Conservation (phyloP, 2,113 vertebrate species). For the Colossoma macropomum region DNA sequence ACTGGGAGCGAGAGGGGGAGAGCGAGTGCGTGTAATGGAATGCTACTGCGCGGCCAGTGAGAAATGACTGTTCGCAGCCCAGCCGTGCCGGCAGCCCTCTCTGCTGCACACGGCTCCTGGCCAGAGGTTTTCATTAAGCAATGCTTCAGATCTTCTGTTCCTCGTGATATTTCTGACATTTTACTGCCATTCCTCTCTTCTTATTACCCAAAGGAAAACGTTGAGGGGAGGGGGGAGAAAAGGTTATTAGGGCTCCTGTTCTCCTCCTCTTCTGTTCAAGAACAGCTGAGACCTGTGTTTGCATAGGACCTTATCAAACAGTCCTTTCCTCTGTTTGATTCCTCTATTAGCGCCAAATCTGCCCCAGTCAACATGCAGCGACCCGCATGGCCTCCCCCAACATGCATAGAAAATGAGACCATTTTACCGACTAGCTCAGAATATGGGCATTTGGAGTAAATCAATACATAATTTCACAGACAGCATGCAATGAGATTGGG, state of each 20-base stretch:
- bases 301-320: constrained; percentile 58
- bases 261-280: constrained; percentile 34
- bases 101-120: constrained; percentile 62
- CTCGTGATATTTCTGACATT: constrained; percentile 73
- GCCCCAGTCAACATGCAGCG: constrained; percentile 41
- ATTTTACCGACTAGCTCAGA: constrained; percentile 26
- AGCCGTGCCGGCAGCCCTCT: constrained; percentile 53
- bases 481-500: constrained; percentile 49
- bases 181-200: constrained; percentile 69
- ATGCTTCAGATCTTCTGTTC: constrained; percentile 71
- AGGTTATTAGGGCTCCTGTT: constrained; percentile 55
- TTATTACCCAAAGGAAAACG: constrained; percentile 70
- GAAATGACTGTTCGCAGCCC: constrained; percentile 67
- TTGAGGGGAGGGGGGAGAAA: constrained; percentile 34
- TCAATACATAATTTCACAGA: constrained; percentile 61
- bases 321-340: constrained; percentile 58
- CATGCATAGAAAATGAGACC: constrained; percentile 42
- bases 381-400: constrained; percentile 35
- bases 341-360: constrained; percentile 53
- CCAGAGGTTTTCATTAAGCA: constrained; percentile 75
- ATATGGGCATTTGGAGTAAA: constrained; percentile 43
- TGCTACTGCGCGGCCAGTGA: constrained; percentile 51
- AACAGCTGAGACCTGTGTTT: constrained; percentile 59
- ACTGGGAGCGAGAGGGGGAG: constrained; percentile 24
- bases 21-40: constrained; percentile 60